Evolutionary conservation across 1,140 invertebrate species (phyloP), one percentile per base, ranked within the genome.

Genomic region (Magallana angulata): DNA sequence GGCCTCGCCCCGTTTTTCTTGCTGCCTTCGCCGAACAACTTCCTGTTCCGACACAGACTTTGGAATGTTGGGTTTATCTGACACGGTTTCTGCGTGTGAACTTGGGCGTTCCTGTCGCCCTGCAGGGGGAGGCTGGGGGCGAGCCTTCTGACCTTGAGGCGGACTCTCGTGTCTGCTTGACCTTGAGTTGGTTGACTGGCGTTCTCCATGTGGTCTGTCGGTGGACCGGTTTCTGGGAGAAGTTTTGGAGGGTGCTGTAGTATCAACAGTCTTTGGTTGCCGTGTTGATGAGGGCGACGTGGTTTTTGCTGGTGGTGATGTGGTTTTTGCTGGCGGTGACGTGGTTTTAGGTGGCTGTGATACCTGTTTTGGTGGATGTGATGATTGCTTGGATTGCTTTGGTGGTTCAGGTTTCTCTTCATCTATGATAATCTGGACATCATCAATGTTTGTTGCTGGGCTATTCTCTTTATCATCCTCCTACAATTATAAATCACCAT

Each of bases 371-470:
- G 36, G 36, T 48, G 36, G 36, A 0, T 48, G 36, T 4, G 36
- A 48, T 48, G 36, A 48, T 48, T 48, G 36, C 5, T 48, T 48
- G 5, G 36, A 48, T 12, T 76, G 18, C 24, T 76, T 76, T 48
- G 68, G 11, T 76, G 68, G 68, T 76, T 76, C 68, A 14, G 68
- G 68, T 76, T 76, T 76, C 14, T 76, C 68, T 30, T 92, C 91
- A 85, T 91, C 90, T 24, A 91, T 89, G 30, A 93, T 89, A 11
- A 93, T 85, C 57, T 90, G 88, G 0, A 94, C 91, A 90, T 94
- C 93, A 88, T 94, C 92, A n/a, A 94, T 90, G 62, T 92, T 92
- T n/a, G 93, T 92, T 56, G 90, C 88, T 11, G 90, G 91, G 18
- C 90, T 56, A 81, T 91, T 91, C 62, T 93, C 92, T 80, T 92